phyloP scores from a whole-genome alignment of 2,797 vertebrate genomes.

The Prunella strophiata region DNA sequence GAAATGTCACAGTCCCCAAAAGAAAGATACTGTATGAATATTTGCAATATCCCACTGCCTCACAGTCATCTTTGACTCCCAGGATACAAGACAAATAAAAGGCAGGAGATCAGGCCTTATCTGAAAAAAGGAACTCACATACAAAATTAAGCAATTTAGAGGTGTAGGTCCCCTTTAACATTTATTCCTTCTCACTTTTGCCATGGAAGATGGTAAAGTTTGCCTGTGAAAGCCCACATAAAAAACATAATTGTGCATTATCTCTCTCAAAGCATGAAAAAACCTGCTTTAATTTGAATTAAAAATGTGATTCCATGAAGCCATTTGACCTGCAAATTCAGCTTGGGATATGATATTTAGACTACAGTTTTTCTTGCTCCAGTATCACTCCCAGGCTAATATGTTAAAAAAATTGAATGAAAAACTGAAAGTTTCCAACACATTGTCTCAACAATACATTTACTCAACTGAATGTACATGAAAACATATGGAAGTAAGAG shows the following conservation, averaged over 20 bases:
- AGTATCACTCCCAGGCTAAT: neutral
- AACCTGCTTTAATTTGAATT: neutral
- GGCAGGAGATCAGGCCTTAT: neutral
- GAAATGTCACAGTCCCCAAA: neutral
- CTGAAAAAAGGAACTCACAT: fast-evolving
- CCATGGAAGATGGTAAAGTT: neutral
- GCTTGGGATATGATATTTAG: neutral
- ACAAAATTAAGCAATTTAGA: neutral
- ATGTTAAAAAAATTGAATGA: neutral
- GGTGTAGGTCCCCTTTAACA: neutral
- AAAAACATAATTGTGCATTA: neutral
- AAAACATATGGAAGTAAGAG: neutral
- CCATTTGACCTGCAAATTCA: neutral
- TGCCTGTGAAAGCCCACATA: neutral
- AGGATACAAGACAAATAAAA: neutral
- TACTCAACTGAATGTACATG: neutral
- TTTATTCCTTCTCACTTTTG: neutral
- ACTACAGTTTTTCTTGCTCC: neutral
- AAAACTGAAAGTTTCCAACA: neutral
- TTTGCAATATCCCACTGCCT: neutral
- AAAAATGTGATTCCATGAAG: neutral
- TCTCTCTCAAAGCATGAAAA: neutral
- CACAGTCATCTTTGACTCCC: neutral
- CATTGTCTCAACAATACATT: neutral
- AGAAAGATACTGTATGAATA: neutral